Base-by-base conservation (phyloP, 2,113 vertebrate species). In the Thermophis baileyi region DNA sequence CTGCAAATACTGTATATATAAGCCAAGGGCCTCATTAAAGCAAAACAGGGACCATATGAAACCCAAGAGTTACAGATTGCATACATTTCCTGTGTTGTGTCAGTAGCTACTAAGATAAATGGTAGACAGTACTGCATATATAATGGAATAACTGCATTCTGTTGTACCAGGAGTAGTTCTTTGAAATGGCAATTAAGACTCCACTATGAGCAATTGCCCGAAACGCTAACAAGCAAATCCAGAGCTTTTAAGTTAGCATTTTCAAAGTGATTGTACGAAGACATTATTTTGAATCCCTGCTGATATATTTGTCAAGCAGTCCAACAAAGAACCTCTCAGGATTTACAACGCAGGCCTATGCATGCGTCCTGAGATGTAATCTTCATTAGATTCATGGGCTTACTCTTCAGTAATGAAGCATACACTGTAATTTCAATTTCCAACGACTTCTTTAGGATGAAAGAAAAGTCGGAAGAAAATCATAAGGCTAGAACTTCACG, bases 61-160 rank as follows among this genome's bases (percentile, higher is more conserved):
- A 74, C n/a, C 35, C 6, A 35, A 35, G n/a, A 40, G 35, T 81
- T 20, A 81, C 69, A 81, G n/a, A 40, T 20, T 40, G 6, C 18
- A 81, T 35, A 74, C 63, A 40, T 40, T 81, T 40, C 35, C 93
- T 94, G 96, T 51, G 4, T 85, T 4, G 8, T 92, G 44, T 89
- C 20, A 85, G 27, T 30, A 24, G 20, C 51, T 89, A 53, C 47
- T 53, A 49, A 12, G 27, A 85, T 89, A 74, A 92, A 30, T 89
- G 35, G 16, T 49, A 44, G 16, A 57, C 24, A 57, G 55, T 25
- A 35, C 9, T 25, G 22, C 35, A 74, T 88, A 30, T 30, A 27
- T 44, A 40, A 63, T 35, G 44, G 44, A 60, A 81, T 81, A 46
- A 46, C 55, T 55, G 25, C 20, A 27, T 27, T 69, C 25, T 54